Conservation (phyloP, 2,888 invertebrate genomes). For the Drosophila neotestacea region DNA sequence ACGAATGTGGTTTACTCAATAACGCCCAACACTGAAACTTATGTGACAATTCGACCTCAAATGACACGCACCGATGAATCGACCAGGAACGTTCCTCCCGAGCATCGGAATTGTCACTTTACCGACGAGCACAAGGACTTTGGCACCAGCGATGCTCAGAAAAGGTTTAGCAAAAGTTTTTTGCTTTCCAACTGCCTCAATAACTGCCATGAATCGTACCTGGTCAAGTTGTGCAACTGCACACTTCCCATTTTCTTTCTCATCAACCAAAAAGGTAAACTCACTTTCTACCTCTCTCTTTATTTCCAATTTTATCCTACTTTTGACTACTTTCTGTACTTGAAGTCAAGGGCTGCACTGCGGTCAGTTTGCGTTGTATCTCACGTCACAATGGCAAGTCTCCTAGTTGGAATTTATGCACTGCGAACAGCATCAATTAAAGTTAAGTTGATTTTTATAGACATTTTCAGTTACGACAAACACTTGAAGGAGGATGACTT, state of each 20-base stretch:
- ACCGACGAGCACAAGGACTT: slow-evolving; percentile 57
- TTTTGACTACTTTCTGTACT: slow-evolving; percentile 6
- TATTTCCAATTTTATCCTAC: background rate
- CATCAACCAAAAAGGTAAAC: slow-evolving; percentile 60
- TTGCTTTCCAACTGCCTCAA: slow-evolving; percentile 78
- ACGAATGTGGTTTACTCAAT: slow-evolving; percentile 71
- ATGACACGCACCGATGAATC: slow-evolving; percentile 74
- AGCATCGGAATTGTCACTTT: slow-evolving; percentile 80
- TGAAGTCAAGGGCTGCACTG: slow-evolving; percentile 60
- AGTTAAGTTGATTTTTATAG: slow-evolving; percentile 44
- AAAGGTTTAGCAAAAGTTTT: slow-evolving; percentile 55
- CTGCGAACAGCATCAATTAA: background rate
- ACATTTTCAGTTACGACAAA: slow-evolving; percentile 81
- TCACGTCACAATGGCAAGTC: slow-evolving; percentile 76
- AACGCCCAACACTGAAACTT: slow-evolving; percentile 76
- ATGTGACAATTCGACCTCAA: slow-evolving; percentile 80
- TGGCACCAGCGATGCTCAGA: slow-evolving; percentile 53
- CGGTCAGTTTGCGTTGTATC: slow-evolving; percentile 79
- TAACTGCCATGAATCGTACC: slow-evolving; percentile 81
- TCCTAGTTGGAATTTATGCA: background rate
- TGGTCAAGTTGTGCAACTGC: slow-evolving; percentile 81
- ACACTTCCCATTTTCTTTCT: slow-evolving; percentile 79
- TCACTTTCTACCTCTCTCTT: background rate
- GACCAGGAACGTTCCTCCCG: slow-evolving; percentile 67
- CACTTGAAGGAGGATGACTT: slow-evolving; percentile 75